A percentile compares a stretch with the other conserved stretches of the same genome.
These are phyloP conservation scores for Crenichthys baileyi DNA, from an alignment of 2,797 vertebrate genomes.

Conservation along the genomic window DNA sequence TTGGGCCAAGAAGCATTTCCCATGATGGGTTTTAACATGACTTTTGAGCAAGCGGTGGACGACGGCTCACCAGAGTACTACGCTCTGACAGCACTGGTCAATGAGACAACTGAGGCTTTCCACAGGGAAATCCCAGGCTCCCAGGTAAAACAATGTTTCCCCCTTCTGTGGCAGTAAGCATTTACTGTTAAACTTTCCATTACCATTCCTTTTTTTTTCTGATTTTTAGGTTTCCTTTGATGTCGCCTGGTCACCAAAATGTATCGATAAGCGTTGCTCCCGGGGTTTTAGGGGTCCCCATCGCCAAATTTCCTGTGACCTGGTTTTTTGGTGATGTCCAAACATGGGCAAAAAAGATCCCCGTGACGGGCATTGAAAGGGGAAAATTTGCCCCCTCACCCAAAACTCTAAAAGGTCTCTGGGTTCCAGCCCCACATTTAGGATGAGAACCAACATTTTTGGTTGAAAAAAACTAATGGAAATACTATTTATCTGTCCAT, in stretches of 20 bases:
- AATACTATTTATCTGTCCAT: conserved; percentile 36
- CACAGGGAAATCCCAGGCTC: conserved; percentile 92
- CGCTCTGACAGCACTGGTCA: conserved; percentile 90
- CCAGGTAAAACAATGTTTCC: conserved; percentile 80
- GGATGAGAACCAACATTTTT: neutral
- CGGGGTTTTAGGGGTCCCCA: too few species aligned
- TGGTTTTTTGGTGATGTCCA: conserved; percentile 98
- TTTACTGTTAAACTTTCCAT: neutral
- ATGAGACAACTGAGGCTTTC: conserved; percentile 89
- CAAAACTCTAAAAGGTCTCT: conserved; percentile 88
- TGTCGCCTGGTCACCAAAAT: conserved; percentile 92
- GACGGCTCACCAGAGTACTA: conserved; percentile 84
- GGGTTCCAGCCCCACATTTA: neutral
- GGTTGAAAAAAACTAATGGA: neutral
- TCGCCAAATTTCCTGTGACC: conserved; percentile 91
- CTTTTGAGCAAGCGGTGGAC: conserved; percentile 89
- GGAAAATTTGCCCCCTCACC: conserved; percentile 90
- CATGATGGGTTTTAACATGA: conserved; percentile 99
- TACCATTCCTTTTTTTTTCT: conserved; percentile 11
- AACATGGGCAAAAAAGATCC: conserved; percentile 94
- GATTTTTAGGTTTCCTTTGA: conserved; percentile 91
- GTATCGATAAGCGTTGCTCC: conserved; percentile 90
- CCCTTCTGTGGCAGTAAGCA: neutral
- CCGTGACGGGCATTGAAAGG: conserved; percentile 90
- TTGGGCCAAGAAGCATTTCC: conserved; percentile 90